Conservation (phyloP, 2,113 vertebrate genomes). For the Mesoclemmys tuberculata region DNA sequence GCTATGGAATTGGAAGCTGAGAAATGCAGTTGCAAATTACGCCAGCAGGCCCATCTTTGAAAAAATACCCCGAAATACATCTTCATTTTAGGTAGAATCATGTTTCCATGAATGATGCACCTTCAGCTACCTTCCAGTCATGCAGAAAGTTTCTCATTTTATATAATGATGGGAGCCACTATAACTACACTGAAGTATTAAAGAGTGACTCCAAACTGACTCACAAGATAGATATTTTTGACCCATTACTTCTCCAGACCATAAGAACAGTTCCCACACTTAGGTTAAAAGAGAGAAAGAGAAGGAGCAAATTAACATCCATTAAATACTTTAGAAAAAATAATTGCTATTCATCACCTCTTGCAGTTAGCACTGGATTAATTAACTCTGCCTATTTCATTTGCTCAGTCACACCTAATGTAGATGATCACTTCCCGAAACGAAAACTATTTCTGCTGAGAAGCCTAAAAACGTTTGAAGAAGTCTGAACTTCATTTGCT, state of each 20-base stretch:
- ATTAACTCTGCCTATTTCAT: constrained; percentile 69
- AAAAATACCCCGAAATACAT: not conserved
- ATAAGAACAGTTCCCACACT: constrained; percentile 38
- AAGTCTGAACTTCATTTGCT: constrained; percentile 57
- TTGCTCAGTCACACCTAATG: constrained; percentile 41
- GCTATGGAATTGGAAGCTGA: not conserved
- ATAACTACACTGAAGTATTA: not conserved
- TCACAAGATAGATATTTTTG: constrained; percentile 24
- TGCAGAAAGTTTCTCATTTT: constrained; percentile 13
- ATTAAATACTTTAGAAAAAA: constrained; percentile 54
- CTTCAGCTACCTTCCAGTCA: not conserved
- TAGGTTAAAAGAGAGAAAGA: not conserved
- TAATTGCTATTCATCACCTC: constrained; percentile 51
- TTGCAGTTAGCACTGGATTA: constrained; percentile 49
- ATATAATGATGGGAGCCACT: not conserved
- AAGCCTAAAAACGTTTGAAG: constrained; percentile 45
- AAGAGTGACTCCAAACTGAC: not conserved
- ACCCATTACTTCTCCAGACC: constrained; percentile 19
- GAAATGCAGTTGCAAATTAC: not conserved
- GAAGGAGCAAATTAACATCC: constrained; percentile 48
- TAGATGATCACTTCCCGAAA: constrained; percentile 56
- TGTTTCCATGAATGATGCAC: constrained; percentile 1
- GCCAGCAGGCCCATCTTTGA: not conserved
- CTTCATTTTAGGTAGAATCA: not conserved
- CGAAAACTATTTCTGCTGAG: constrained; percentile 16